phyloP scores from a whole-genome alignment of 2,888 invertebrate genomes.

The Latrodectus hesperus region DNA sequence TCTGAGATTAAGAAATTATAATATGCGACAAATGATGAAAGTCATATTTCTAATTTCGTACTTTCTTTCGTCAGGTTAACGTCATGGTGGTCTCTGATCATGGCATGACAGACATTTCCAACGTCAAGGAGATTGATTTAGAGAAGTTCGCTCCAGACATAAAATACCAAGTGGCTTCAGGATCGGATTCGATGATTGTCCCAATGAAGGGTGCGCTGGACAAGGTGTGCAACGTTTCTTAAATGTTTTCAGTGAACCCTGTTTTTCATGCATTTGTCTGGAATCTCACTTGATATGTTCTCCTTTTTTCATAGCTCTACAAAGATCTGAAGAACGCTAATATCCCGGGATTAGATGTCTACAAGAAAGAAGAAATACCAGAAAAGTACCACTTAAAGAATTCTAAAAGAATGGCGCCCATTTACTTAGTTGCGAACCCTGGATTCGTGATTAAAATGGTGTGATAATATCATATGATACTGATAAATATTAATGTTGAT shows the following conservation, averaged over 20 bases:
- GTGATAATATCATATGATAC: not conserved
- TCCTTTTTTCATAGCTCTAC: slow-evolving; percentile 43
- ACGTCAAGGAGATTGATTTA: slow-evolving; percentile 18
- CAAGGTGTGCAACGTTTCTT: slow-evolving; percentile 6
- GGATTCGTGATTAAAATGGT: slow-evolving; percentile 67
- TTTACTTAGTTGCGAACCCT: slow-evolving; percentile 67
- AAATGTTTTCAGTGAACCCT: not conserved
- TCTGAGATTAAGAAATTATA: no score
- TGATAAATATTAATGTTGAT: not conserved
- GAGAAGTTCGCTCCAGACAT: slow-evolving; percentile 27
- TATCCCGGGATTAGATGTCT: slow-evolving; percentile 67
- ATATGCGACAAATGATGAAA: no score
- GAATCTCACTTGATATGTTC: not conserved
- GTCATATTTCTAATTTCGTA: not conserved
- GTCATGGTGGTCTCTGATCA: slow-evolving; percentile 75
- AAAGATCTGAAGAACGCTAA: slow-evolving; percentile 55
- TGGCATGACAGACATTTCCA: slow-evolving; percentile 74
- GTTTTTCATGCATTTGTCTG: not conserved
- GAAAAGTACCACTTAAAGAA: slow-evolving; percentile 67
- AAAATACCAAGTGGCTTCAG: slow-evolving; percentile 28
- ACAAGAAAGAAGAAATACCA: slow-evolving; percentile 70
- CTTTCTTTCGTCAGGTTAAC: slow-evolving; percentile 70
- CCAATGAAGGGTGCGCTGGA: slow-evolving; percentile 26
- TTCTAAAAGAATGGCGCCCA: slow-evolving; percentile 44
- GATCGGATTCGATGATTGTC: slow-evolving; percentile 8